Evolutionary conservation across 2,797 vertebrate species (phyloP), one percentile per base, ranked within the genome.

Genomic region (Eulemur rubriventer): DNA sequence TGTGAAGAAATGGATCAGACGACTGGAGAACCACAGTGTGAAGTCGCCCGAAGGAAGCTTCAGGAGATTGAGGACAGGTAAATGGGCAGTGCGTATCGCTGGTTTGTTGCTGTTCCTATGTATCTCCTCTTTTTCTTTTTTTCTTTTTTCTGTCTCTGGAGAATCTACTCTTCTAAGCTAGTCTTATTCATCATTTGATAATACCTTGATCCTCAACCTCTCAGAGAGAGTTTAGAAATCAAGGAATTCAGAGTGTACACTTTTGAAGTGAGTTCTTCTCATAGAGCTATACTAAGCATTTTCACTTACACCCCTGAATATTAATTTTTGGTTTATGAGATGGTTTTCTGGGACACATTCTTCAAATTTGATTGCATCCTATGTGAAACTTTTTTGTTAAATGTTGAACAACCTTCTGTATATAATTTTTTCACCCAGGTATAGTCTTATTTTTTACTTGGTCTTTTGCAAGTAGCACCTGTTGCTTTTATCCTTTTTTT

Each of bases 1-100:
- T 98, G 98, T 98, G 98, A 99, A 98, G 98, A 99, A 93, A 99
- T 99, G 98, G 98, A 99, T 97, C 98, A 99, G 96, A 98, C 98
- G 91, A 97, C 97, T 69, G 97, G 97, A 97, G 98, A 99, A 96
- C 98, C 98, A 61, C 98, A 98, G n/a, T 98, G 98, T 96, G 98
- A 99, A 96, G 98, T 97, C 97, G 98, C 98, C 96, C 98, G 98
- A 84, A 98, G 98, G 96, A 98, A 97, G 94, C 98, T 99, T 95
- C 99, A 98, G 97, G 99, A 99, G 94, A 98, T 99, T 96, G 99
- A 99, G 96, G 98, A 98, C 98, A 98, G 98, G 98, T 99, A 97
- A 97, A 79, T 94, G 97, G 97, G 87, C 87, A 79, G 41, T 3
- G 0, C 72, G 1, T 41, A 0, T 22, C 0, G 0, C 28, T 57